These are phyloP conservation scores for Acanthochromis polyacanthus DNA, from an alignment of 2,113 vertebrate species.

Conservation along the genomic window DNA sequence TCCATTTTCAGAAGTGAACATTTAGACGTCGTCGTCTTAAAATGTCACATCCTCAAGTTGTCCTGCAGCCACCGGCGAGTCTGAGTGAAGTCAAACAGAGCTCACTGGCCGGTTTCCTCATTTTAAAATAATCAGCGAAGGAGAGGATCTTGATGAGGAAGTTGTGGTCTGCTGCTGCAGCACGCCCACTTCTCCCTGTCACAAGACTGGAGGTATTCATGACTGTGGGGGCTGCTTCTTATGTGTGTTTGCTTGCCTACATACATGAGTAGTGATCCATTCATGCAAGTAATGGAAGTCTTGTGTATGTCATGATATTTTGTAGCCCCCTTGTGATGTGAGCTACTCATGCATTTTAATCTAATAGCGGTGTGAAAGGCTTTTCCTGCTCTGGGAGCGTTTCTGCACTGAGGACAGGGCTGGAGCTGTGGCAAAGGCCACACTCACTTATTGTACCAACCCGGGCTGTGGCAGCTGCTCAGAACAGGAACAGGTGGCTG, in stretches of 20 bases:
- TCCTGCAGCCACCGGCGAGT: not conserved
- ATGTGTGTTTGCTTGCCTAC: not conserved
- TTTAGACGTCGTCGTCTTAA: not conserved
- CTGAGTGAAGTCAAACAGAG: not conserved
- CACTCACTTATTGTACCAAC: slow-evolving; percentile 2
- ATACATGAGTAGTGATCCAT: slow-evolving; percentile 8
- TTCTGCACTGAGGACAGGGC: not conserved
- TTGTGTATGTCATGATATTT: slow-evolving; percentile 1
- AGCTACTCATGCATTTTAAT: not conserved
- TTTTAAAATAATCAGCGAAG: slow-evolving; percentile 18
- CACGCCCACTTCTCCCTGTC: slow-evolving; percentile 62
- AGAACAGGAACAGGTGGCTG: slow-evolving; percentile 71
- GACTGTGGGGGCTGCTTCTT: slow-evolving; percentile 32
- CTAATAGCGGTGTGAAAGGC: not conserved
- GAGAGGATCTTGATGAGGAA: slow-evolving; percentile 55
- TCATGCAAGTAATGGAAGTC: slow-evolving; percentile 20
- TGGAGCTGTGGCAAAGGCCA: not conserved
- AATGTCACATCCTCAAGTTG: slow-evolving; percentile 23
- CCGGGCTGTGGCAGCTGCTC: slow-evolving; percentile 68
- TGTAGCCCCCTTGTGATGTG: not conserved
- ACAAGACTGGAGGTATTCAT: slow-evolving; percentile 64
- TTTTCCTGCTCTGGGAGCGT: not conserved
- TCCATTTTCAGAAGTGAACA: not conserved
- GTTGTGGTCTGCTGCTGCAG: slow-evolving; percentile 31
- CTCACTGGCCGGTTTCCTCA: slow-evolving; percentile 26